Base-by-base conservation (phyloP, 2,113 vertebrate species). In the Periophthalmodon schlosseri region DNA sequence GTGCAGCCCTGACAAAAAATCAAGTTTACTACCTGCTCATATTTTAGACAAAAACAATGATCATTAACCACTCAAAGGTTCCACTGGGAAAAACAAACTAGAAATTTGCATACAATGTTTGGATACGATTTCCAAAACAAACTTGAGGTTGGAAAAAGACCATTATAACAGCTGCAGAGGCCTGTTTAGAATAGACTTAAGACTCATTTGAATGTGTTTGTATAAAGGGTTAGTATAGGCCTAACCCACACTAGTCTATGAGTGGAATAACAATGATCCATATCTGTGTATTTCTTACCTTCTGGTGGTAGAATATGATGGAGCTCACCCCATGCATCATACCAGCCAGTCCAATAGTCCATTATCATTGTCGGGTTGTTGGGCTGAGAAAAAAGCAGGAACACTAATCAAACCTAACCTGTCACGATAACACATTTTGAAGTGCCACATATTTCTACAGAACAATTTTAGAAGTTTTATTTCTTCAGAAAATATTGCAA, bases 281-380 rank as follows among this genome's bases (percentile, higher is more conserved):
- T 4, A 12, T 57, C 7, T 57, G 3, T 23, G 64, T 10, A 1
- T 34, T 0, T 49, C 93, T 94, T 88, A 98, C 97, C 96, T 2
- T 98, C 96, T 4, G 95, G 94, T 16, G 96, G 94, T 46, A 96
- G 94, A 77, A 97, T 92, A 12, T 96, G 95, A 84, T 99, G 96
- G 20, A 95, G 92, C 24, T 95, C 94, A 36, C 97, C 97, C 97
- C 97, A 99, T 6, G 92, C 91, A 81, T 99, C 97, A 83, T 94
- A 96, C 94, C 95, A 95, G 0, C 97, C 97, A 0, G 95, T 96
- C 95, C 95, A 97, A 70, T 94, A 97, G 83, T 99, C 97, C 95
- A 95, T 98, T 80, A 98, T 96, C 93, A 99, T 92, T 58, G 87
- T 93, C 0, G 97, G 96, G 76, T 93, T 93, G 76, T 93, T 89